Evolutionary conservation across 1,140 invertebrate species (phyloP), one percentile per base, ranked within the genome.

Genomic region (Apis laboriosa): DNA sequence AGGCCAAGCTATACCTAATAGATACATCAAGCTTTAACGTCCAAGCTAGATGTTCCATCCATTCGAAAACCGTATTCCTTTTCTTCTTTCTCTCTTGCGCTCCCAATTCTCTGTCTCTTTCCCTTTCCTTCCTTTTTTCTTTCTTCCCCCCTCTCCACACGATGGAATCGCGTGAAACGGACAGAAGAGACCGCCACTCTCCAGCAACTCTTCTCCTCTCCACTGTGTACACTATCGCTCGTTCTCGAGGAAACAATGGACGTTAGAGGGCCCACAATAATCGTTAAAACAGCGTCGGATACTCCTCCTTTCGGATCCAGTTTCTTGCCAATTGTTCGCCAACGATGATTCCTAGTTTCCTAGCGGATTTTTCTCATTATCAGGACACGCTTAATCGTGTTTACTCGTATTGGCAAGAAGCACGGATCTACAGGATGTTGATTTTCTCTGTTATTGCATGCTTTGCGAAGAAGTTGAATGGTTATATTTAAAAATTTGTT

Each of bases 21-120:
- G 78, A 86, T 86, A 86, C 78, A 82, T 86, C 84, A 76, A 55
- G 51, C 34, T 86, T 82, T 86, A 86, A 77, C 53, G 84, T 77
- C 84, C 56, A 17, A n/a, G 51, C n/a, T 28, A 51, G 71, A 51
- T 73, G 72, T 34, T 56, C 51, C 34, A 43, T 80, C 51, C 28
- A 34, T 34, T 70, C 43, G 55, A 58, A 13, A 43, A 49, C 71
- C 34, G 73, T 84, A 64, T 61, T 56, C 49, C 28, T 56, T 15
- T 72, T 56, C 34, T 77, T 85, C 49, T 67, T 55, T 15, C 24
- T 63, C 61, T 28, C 28, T 28, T 63, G 24, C 15, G 7, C 19
- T 58, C 5, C 56, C 8, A 17, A 4, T 15, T 15, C 8, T 2
- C 61, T 28, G 24, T 64, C 8, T 51, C 51, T 11, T 8, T 8